These are phyloP conservation scores for Frankliniella intonsa DNA, from an alignment of 2,888 invertebrate genomes.

Conservation along the genomic window DNA sequence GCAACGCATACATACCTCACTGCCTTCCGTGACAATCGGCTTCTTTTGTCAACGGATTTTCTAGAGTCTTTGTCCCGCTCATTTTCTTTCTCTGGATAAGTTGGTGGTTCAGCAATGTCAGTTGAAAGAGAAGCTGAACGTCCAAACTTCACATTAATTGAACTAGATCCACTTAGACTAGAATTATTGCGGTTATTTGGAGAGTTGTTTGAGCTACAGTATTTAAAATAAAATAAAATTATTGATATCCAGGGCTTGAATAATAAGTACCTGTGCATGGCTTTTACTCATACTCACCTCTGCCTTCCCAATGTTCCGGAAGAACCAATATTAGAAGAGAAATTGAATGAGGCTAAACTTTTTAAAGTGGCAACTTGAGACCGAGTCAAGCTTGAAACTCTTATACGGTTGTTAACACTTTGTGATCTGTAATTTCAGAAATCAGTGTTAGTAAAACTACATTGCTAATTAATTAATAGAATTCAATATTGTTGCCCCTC, in stretches of 20 bases:
- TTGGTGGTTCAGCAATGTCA: conserved; percentile 40
- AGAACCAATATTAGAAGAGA: conserved; percentile 49
- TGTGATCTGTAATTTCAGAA: conserved; percentile 30
- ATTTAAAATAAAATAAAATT: conserved; percentile 6
- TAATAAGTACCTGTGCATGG: too few species aligned
- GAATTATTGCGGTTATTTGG: conserved; percentile 37
- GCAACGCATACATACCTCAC: neutral
- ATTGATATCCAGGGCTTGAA: neutral
- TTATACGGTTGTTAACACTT: conserved; percentile 46
- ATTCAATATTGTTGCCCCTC: neutral
- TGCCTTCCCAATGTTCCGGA: conserved; percentile 46
- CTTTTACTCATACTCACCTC: conserved; percentile 39
- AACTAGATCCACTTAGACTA: conserved; percentile 9
- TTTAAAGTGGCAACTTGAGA: conserved; percentile 54
- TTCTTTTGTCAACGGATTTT: conserved; percentile 41
- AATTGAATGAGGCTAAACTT: conserved; percentile 55
- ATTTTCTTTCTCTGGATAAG: conserved; percentile 43
- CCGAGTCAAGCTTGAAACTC: conserved; percentile 55
- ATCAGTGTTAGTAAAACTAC: conserved; percentile 4
- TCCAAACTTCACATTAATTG: neutral
- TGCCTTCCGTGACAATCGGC: conserved; percentile 5
- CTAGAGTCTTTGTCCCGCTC: conserved; percentile 46
- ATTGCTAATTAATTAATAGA: neutral
- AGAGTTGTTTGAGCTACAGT: conserved; percentile 43
- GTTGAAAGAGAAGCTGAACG: neutral